A percentile compares a stretch with the other conserved stretches of the same genome.
These are phyloP conservation scores for Drosophila merina DNA, from an alignment of 2,888 invertebrate genomes.

Conservation along the genomic window DNA sequence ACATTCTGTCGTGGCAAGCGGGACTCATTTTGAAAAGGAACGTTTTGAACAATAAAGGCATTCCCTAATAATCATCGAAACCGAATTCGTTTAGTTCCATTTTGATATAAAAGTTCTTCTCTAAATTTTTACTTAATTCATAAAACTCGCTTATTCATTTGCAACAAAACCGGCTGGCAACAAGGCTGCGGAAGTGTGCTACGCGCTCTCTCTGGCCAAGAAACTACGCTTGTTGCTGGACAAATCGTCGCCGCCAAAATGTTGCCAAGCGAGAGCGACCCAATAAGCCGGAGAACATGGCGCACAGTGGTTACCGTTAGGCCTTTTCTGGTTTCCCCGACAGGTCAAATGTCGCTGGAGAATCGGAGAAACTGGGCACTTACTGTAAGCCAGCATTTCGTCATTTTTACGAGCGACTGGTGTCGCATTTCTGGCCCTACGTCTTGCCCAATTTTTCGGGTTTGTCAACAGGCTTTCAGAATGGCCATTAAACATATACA, in stretches of 20 bases:
- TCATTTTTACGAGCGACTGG: constrained; percentile 26
- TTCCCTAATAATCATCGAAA: too few relatives aligned
- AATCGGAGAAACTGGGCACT: constrained; percentile 31
- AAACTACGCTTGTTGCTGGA: too few relatives aligned
- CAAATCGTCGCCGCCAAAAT: background rate
- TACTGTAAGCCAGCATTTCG: constrained; percentile 20
- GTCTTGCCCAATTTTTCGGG: background rate
- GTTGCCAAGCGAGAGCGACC: background rate
- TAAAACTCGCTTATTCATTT: too few relatives aligned
- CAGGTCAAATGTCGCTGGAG: constrained; percentile 26
- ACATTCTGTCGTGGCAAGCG: background rate
- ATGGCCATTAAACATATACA: background rate
- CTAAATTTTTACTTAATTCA: too few relatives aligned
- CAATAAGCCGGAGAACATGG: background rate
- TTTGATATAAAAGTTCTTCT: too few relatives aligned
- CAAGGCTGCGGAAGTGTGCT: background rate
- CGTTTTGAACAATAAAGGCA: too few relatives aligned
- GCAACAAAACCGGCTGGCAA: background rate
- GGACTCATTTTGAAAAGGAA: too few relatives aligned
- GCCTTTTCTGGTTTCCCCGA: background rate
- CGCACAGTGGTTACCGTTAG: constrained; percentile 6
- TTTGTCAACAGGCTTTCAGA: constrained; percentile 1
- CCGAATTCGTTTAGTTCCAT: too few relatives aligned
- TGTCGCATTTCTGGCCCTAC: constrained; percentile 20
- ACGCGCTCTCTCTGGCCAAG: too few relatives aligned